phyloP scores from a whole-genome alignment of 2,797 vertebrate species.

The Myripristis jacobus region DNA sequence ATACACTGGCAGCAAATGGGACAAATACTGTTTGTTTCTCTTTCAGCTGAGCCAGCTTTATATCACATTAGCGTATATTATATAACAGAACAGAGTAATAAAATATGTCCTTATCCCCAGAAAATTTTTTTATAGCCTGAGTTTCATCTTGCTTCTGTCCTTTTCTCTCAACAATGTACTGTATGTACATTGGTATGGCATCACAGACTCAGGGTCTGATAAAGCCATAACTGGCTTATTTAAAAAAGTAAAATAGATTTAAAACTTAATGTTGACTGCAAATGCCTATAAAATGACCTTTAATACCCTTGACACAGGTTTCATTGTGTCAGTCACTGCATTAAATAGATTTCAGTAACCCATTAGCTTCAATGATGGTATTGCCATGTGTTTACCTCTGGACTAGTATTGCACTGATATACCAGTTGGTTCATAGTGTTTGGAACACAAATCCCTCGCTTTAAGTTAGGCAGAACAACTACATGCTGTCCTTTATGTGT shows the following conservation, averaged over 20 bases:
- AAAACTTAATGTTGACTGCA: too few species aligned
- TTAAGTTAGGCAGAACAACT: slow-evolving; percentile 39
- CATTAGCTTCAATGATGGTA: not conserved
- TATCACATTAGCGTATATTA: too few species aligned
- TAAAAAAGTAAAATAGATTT: too few species aligned
- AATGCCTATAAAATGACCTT: too few species aligned
- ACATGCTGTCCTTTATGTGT: slow-evolving; percentile 70
- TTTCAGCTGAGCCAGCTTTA: too few species aligned
- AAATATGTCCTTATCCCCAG: not conserved
- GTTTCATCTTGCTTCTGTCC: not conserved
- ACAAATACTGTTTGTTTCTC: not conserved
- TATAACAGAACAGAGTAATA: too few species aligned
- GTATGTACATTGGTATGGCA: not conserved
- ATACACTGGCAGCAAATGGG: not conserved
- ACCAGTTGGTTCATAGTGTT: slow-evolving; percentile 3
- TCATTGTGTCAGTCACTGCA: too few species aligned
- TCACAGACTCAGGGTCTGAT: not conserved
- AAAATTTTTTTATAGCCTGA: not conserved
- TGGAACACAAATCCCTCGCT: slow-evolving; percentile 16
- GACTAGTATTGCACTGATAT: not conserved
- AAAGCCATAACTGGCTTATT: too few species aligned
- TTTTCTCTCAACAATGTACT: too few species aligned
- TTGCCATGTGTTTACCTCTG: slow-evolving; percentile 6
- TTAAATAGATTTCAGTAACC: too few species aligned
- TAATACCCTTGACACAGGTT: too few species aligned